These are phyloP conservation scores for Diachasmimorpha longicaudata DNA, from an alignment of 1,140 invertebrate species.

Conservation along the genomic window DNA sequence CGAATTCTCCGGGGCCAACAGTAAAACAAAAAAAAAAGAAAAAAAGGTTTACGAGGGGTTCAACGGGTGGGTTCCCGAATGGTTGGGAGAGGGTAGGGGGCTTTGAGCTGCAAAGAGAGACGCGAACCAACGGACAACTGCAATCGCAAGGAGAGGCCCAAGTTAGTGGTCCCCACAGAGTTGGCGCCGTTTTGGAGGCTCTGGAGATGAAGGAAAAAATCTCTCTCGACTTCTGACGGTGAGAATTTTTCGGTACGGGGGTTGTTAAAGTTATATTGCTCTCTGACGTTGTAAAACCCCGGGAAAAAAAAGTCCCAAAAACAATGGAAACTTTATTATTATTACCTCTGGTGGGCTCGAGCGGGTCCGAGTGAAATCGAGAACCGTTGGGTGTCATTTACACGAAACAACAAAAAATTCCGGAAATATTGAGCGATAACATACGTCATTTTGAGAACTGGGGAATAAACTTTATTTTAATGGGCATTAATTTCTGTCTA, in stretches of 20 bases:
- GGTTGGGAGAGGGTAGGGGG: background rate
- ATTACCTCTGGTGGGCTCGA: background rate
- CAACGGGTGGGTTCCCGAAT: constrained; percentile 27
- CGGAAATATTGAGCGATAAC: background rate
- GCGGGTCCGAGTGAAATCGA: background rate
- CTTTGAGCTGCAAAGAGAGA: background rate
- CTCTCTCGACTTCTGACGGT: constrained; percentile 41
- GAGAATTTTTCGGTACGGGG: constrained; percentile 18
- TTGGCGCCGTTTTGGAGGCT: constrained; percentile 44
- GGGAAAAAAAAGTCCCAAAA: constrained; percentile 50
- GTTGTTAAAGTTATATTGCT: constrained; percentile 60
- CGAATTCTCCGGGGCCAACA: constrained; percentile 26
- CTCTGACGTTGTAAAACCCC: constrained; percentile 41
- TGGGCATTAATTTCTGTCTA: too few species aligned
- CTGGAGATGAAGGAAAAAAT: constrained; percentile 7
- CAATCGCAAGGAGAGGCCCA: background rate
- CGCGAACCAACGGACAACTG: background rate
- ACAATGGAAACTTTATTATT: constrained; percentile 57
- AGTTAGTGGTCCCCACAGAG: constrained; percentile 23
- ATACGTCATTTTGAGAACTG: background rate
- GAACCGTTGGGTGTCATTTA: background rate
- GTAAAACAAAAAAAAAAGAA: background rate
- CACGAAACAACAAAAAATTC: background rate
- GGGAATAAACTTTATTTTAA: background rate
- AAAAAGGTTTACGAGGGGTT: constrained; percentile 33